Base-by-base conservation (phyloP, 1,140 invertebrate species). In the Drosophila leontia region DNA sequence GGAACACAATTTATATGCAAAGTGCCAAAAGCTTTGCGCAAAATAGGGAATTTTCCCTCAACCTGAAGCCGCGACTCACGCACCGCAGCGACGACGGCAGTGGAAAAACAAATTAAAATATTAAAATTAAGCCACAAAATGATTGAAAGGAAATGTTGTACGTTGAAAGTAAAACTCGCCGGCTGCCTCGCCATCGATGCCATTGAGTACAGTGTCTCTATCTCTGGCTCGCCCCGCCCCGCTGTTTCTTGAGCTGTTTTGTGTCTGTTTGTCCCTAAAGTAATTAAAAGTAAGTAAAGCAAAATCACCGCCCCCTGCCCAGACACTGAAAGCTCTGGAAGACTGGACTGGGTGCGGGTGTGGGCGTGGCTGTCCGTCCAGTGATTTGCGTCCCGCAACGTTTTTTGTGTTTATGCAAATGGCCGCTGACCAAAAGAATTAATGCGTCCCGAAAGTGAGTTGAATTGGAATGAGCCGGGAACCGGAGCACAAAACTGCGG, bases 61-160 rank as follows among this genome's bases (percentile, higher is more conserved):
- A 64, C 48, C 65, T 55, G 37, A 42, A 71, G 35, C 56, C 7
- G 15, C 47, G 26, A 48, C 75, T 53, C 61, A 77, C 63, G 75
- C 57, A 71, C 53, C 53, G 61, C 71, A 45, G 26, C 78, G 57
- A 44, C 60, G 35, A 19, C 50, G 58, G 47, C 79, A 67, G 39
- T 55, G 53, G 13, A 32, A 75, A 90, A 88, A 88, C 85, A 88
- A 88, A 91, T 91, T 91, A 91, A 91, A 91, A 91, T 91, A 91
- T 91, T 91, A 91, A 91, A 91, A 91, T 91, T 91, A 91, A 90
- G 87, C 86, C 87, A 75, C 82, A 91, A 91, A 87, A 85, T 91
- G 86, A 91, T 91, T 91, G 86, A 91, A 91, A 82, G 84, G 78
- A 88, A 90, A 88, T 90, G 84, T 75, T 74, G 45, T 55, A 62